Conservation (phyloP, 2,888 invertebrate genomes). For the Drosophila kambysellisi region DNA sequence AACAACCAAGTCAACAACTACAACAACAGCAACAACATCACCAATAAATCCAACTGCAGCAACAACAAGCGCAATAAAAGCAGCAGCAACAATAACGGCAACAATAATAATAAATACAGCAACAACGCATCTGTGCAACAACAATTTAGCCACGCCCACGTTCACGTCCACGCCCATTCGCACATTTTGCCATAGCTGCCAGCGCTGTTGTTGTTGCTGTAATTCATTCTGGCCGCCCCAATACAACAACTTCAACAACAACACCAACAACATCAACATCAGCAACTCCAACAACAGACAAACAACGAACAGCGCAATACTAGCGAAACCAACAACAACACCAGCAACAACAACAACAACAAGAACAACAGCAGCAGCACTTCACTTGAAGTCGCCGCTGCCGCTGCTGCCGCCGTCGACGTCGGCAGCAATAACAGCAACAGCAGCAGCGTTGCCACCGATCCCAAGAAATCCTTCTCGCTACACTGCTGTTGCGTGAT, state of each 20-base stretch:
- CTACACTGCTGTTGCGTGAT: slow-evolving; percentile 86
- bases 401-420: slow-evolving; percentile 18
- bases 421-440: slow-evolving; percentile 55
- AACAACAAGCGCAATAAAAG: slow-evolving; percentile 23
- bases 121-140: slow-evolving; percentile 11
- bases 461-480: slow-evolving; percentile 85
- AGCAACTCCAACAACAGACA: slow-evolving; percentile 76
- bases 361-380: slow-evolving; percentile 32
- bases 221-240: slow-evolving; percentile 86
- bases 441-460: slow-evolving; percentile 75
- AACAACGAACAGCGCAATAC: slow-evolving; percentile 26
- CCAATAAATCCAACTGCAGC: slow-evolving; percentile 9
- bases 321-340: slow-evolving; percentile 44
- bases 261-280: slow-evolving; percentile 84
- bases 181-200: slow-evolving; percentile 19
- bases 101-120: background rate
- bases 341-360: slow-evolving; percentile 30
- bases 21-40: slow-evolving; percentile 4
- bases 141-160: slow-evolving; percentile 19
- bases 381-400: slow-evolving; percentile 34
- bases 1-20: slow-evolving; percentile 17
- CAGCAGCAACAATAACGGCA: slow-evolving; percentile 3
- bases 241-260: slow-evolving; percentile 83
- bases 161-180: slow-evolving; percentile 19
- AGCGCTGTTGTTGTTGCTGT: slow-evolving; percentile 48